Evolutionary conservation across 2,113 vertebrate genomes (phyloP), one percentile per base, ranked within the genome.

Genomic region (Bambusicola thoracicus): DNA sequence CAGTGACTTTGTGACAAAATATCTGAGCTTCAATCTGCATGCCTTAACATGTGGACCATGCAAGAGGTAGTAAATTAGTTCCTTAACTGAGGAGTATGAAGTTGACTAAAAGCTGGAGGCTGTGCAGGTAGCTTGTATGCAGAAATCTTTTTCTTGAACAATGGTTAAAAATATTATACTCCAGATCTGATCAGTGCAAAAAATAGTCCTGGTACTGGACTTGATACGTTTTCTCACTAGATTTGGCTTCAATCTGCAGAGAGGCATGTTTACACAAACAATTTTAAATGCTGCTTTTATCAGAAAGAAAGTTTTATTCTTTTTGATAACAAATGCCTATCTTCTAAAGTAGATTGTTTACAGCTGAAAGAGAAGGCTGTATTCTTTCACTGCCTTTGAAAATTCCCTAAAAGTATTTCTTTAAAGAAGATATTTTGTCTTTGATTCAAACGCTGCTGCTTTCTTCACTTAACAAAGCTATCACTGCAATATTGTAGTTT

Each of bases 341-440:
- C 59, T 89, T 19, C 40, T 62, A 34, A 92, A 67, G 24, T n/a
- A 24, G 49, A 65, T 87, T 85, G 73, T 92, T 89, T 91, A 89
- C 81, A 87, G 75, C 22, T 69, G 48, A 81, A 89, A 81, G 44
- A 66, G 67, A 62, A 94, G 81, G 24, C 38, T 68, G 29, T 73
- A 91, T 92, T 63, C 49, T 87, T 81, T 72, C 66, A 70, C 32
- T 6, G 62, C 38, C 55, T 96, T 93, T 93, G 84, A 96, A 96
- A 94, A 75, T 14, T 56, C 48, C 4, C 36, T 43, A 13, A 58
- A 73, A 92, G 82, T 3, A 13, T 70, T 61, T 49, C 17, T 77
- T 74, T 55, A 83, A 78, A 81, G 67, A 86, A 91, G 85, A 70
- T 24, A 55, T 24, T 79, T 69, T 87, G 53, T 48, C 78, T 94